phyloP scores from a whole-genome alignment of 2,113 vertebrate species.

The Trachemys scripta region DNA sequence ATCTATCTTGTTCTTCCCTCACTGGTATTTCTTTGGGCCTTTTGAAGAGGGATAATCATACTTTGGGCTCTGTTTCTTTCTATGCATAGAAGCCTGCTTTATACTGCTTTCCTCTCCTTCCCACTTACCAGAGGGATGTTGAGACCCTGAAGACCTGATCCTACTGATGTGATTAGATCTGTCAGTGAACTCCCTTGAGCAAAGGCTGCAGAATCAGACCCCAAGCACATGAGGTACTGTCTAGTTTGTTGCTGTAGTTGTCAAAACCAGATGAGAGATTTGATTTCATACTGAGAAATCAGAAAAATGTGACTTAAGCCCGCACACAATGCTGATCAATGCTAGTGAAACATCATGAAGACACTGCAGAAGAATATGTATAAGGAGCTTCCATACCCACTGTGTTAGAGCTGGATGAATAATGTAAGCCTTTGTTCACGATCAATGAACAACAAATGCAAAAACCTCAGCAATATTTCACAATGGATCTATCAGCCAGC shows the following conservation, averaged over 20 bases:
- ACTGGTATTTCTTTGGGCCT: fast-evolving
- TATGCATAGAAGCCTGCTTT: neutral
- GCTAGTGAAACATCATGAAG: neutral
- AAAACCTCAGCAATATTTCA: neutral
- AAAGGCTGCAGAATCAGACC: neutral
- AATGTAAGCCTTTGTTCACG: neutral
- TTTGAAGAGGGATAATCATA: neutral
- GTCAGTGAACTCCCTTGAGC: neutral
- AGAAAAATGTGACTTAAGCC: neutral
- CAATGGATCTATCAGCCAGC: neutral
- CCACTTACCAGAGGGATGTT: neutral
- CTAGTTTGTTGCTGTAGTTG: neutral
- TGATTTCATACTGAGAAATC: neutral
- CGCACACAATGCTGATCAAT: neutral
- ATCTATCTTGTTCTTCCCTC: neutral
- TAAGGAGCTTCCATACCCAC: neutral
- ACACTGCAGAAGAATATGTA: neutral
- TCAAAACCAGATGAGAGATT: neutral
- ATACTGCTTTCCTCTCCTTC: neutral
- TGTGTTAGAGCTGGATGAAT: neutral
- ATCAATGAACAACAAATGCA: neutral
- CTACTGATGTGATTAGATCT: neutral
- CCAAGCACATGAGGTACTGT: neutral
- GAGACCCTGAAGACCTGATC: neutral
- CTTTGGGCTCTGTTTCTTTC: neutral